Base-by-base conservation (phyloP, 2,888 invertebrate genomes). In the Yponomeuta malinellus region DNA sequence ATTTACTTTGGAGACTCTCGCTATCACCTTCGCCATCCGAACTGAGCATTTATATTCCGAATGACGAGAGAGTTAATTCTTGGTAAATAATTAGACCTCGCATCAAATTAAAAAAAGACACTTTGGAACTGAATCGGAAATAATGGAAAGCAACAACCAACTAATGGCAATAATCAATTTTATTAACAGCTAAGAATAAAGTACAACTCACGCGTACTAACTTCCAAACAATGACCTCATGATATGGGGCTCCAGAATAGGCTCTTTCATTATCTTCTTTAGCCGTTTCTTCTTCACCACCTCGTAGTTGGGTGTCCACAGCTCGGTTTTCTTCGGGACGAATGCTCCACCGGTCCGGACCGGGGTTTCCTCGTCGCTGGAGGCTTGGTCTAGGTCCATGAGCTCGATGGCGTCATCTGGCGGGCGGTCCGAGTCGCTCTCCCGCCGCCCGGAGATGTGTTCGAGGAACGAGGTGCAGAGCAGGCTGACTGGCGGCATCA, bases 251-350 rank as follows among this genome's bases (percentile, higher is more conserved):
- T 89, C 85, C 72, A 90, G 75, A 69, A 88, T 81, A 2, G 86
- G 83, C 76, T 84, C 83, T 66, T 80, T 81, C 63, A 83, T 78
- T 29, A 93, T 83, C 84, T 86, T 90, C 37, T 79, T 81, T 1
- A 89, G 76, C 72, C 89, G 84, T 74, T 93, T 93, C 74, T 93
- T 90, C 75, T 93, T 88, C 0, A 93, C 82, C 48, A 84, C 83
- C 66, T 89, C 89, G 67, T 89, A 88, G 71, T 92, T 90, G 0
- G 88, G 83, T 0, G 86, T 85, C 90, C 91, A 91, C 0, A 90
- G 77, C 71, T 88, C 87, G 0, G 82, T 77, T 0, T 78, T 73
- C 75, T 81, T 85, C 0, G 85, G 84, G 0, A 80, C 75, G 12
- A 79, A 79, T 0, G 79, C 75, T 8, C 79, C 77, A 79, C 79